Evolutionary conservation across 2,888 invertebrate species (phyloP).

Genomic region (Chrysodeixis includens): DNA sequence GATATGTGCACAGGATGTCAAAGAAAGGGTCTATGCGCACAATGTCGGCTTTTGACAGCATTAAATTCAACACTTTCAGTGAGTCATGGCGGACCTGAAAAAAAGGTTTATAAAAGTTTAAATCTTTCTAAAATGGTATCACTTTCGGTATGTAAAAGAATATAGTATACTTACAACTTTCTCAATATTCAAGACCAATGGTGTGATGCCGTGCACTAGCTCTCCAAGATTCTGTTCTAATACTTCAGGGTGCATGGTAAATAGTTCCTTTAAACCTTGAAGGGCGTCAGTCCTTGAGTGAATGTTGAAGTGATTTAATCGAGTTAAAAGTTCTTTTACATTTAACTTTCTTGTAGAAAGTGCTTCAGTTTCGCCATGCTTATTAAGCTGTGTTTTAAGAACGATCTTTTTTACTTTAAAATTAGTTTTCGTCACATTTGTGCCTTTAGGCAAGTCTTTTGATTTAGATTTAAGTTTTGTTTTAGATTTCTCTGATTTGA

Average conservation of each 20-base stretch:
- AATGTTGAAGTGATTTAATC: conserved; percentile 93
- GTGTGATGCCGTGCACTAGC: conserved; percentile 91
- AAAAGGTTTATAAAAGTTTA: conserved; percentile 15
- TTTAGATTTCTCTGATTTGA: conserved; percentile 96
- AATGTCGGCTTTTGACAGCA: conserved; percentile 77
- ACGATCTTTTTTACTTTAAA: conserved; percentile 97
- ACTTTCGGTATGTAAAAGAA: no score
- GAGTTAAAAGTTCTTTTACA: conserved; percentile 92
- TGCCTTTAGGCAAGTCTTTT: conserved; percentile 94
- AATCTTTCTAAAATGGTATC: not conserved
- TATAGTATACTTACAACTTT: conserved; percentile 84
- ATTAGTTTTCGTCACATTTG: conserved; percentile 96
- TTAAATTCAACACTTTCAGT: conserved; percentile 87
- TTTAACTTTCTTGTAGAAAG: conserved; percentile 92
- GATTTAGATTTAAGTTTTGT: conserved; percentile 94
- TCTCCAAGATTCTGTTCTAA: conserved; percentile 90
- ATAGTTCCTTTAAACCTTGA: conserved; percentile 89
- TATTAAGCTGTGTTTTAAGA: conserved; percentile 92
- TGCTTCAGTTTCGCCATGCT: conserved; percentile 87
- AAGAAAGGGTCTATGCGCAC: conserved; percentile 92
- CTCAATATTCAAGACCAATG: conserved; percentile 93
- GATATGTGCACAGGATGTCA: conserved; percentile 93
- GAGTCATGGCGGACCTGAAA: conserved; percentile 88
- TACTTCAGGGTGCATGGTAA: conserved; percentile 71
- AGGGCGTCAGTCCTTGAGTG: conserved; percentile 91